A percentile compares a stretch with the other conserved stretches of the same genome.
phyloP scores from a whole-genome alignment of 2,113 vertebrate genomes.

The human (Homo sapiens) region DNA sequence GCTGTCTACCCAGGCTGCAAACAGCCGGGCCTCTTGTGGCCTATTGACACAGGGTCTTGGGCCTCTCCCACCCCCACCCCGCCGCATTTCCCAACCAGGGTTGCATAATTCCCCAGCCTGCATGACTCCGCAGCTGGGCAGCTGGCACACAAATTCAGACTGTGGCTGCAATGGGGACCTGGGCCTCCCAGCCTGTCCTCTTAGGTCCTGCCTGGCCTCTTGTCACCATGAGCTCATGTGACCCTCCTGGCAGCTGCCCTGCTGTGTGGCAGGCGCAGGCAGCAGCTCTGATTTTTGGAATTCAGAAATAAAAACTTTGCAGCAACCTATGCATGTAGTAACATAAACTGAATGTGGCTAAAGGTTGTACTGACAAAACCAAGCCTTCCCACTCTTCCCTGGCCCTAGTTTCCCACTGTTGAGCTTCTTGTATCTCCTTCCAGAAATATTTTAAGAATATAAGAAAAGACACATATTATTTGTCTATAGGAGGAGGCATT shows the following conservation, averaged over 20 bases:
- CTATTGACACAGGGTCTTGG: neutral
- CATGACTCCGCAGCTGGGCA: neutral
- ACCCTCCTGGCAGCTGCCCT: neutral
- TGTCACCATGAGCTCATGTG: neutral
- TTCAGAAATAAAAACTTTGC: neutral
- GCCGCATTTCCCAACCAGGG: neutral
- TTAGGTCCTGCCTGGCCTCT: neutral
- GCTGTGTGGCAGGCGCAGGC: rapidly evolving
- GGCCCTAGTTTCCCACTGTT: neutral
- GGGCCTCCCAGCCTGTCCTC: neutral
- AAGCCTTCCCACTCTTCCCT: neutral
- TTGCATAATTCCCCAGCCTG: neutral
- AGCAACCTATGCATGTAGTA: neutral
- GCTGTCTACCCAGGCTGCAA: neutral
- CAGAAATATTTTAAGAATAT: neutral
- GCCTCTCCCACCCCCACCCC: neutral
- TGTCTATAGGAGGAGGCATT: neutral
- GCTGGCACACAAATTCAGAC: neutral
- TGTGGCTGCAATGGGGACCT: rapidly evolving
- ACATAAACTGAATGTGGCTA: neutral
- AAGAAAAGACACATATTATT: neutral
- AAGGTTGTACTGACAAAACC: neutral
- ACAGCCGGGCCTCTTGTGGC: neutral
- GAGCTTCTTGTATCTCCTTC: neutral
- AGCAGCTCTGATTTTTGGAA: neutral